Base-by-base conservation (phyloP, 1,140 invertebrate species). In the Leptopilina clavipes region DNA sequence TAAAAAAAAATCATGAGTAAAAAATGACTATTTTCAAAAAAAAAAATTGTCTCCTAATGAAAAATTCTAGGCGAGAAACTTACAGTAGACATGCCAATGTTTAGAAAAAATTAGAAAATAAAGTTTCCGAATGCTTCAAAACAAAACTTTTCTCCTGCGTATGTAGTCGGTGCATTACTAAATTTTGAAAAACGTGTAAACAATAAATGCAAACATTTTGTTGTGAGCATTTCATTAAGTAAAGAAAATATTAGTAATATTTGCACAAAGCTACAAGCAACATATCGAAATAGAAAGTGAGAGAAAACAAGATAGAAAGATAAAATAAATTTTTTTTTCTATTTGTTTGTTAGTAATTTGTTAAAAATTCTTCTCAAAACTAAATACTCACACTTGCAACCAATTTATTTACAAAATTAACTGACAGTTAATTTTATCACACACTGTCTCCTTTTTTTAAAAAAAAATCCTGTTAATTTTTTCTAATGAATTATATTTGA, bases 301-400 rank as follows among this genome's bases (percentile, higher is more conserved):
- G 12, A 44, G 7, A 54, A n/a, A 56, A 56, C 25, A 48, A 48
- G 2, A 45, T 14, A 45, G 11, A 45, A 14, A 45, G 5, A 45
- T 22, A 56, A 59, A 59, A 25, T 59, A 59, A 59, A 10, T 14
- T 9, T 11, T 18, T 59, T 25, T n/a, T 31, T 31, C 22, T 11
- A 17, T 65, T 31, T 65, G n/a, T 31, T 37, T 65, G 31, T 31
- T 12, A 12, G 31, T 37, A 65, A 22, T 65, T 11, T 25, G 25
- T 37, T 65, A 65, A 65, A 52, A 52, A n/a, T 44, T 59, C 10
- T 52, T 18, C 3, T 22, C 56, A 65, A 31, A 65, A 65, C 59
- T 65, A 14, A 65, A 65, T 65, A 65, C 59, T 65, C 59, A 65
- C 59, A 65, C 56, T 31, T 12, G 22, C 12, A 59, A 59, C 59